Percentiles rank a stretch among this genome's conserved stretches.
phyloP scores from a whole-genome alignment of 2,888 invertebrate species.

The Lasioglossum marginatum region DNA sequence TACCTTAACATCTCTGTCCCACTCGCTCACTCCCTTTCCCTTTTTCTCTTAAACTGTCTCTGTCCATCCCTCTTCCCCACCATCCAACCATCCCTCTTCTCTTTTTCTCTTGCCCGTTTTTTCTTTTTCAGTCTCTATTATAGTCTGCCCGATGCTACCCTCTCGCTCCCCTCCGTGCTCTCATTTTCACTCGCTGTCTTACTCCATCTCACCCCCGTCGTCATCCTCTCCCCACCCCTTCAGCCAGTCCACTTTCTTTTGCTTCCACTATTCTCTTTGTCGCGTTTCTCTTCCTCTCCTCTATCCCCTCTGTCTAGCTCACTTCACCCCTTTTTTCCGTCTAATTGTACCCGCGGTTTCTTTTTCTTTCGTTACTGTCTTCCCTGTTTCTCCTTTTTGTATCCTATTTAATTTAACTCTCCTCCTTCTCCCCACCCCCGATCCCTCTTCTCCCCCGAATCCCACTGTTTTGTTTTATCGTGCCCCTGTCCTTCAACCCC shows the following conservation, averaged over 20 bases:
- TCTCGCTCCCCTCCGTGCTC: slow-evolving; percentile 21
- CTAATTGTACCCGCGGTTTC: slow-evolving; percentile 49
- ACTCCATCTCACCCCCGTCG: slow-evolving; percentile 27
- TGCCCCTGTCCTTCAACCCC: slow-evolving; percentile 12
- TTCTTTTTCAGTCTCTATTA: slow-evolving; percentile 57
- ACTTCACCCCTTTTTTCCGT: slow-evolving; percentile 13
- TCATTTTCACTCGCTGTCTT: slow-evolving; percentile 17
- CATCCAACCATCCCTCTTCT: slow-evolving; percentile 22
- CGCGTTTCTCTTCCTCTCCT: slow-evolving; percentile 15
- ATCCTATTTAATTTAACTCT: slow-evolving; percentile 45
- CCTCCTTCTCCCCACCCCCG: background rate
- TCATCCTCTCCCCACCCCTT: background rate
- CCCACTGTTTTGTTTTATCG: slow-evolving; percentile 3
- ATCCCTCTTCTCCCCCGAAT: background rate
- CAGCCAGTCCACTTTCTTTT: slow-evolving; percentile 28
- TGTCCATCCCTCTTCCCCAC: slow-evolving; percentile 29
- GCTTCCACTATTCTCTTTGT: slow-evolving; percentile 39
- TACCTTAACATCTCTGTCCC: background rate
- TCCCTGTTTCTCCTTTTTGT: slow-evolving; percentile 25
- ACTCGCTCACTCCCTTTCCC: background rate
- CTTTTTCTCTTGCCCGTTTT: slow-evolving; percentile 36
- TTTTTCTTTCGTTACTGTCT: slow-evolving; percentile 20
- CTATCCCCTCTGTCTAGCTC: background rate
- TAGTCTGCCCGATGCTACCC: slow-evolving; percentile 32
- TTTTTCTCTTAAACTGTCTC: slow-evolving; percentile 29